Conservation (phyloP, 2,113 vertebrate species). For the Cepphus grylle region DNA sequence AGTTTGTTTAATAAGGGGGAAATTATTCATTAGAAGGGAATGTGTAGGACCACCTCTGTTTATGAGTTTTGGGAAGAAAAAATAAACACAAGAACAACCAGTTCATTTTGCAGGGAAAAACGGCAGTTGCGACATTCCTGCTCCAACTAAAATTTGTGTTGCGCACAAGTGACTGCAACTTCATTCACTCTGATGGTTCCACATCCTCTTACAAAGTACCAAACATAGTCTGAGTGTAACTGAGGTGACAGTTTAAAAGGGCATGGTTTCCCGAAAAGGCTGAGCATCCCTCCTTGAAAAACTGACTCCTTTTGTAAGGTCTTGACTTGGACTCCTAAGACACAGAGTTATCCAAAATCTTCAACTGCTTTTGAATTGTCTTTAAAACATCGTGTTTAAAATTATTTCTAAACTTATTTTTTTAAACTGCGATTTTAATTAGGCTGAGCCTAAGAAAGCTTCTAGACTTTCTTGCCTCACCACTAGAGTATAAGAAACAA, state of each 20-base stretch:
- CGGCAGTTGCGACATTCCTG: neutral
- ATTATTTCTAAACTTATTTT: neutral
- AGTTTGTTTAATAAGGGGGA: neutral
- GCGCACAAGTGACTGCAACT: neutral
- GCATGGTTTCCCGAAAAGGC: neutral
- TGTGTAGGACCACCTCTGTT: neutral
- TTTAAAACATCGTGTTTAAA: neutral
- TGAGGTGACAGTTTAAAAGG: neutral
- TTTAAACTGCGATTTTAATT: neutral
- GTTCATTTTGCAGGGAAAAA: neutral
- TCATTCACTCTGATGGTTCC: neutral
- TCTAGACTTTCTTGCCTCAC: neutral
- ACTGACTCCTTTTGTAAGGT: neutral
- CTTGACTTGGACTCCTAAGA: neutral
- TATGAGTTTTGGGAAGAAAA: neutral
- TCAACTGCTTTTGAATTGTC: neutral
- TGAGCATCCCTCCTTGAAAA: neutral
- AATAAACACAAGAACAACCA: neutral
- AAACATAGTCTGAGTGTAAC: neutral
- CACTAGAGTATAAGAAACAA: neutral
- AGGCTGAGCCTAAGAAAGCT: neutral
- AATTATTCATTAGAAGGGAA: neutral
- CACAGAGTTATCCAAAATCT: neutral
- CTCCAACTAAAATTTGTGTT: neutral
- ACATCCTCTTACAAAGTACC: neutral